Conservation (phyloP, 1,140 invertebrate genomes). For the Cyphomyrmex costatus region DNA sequence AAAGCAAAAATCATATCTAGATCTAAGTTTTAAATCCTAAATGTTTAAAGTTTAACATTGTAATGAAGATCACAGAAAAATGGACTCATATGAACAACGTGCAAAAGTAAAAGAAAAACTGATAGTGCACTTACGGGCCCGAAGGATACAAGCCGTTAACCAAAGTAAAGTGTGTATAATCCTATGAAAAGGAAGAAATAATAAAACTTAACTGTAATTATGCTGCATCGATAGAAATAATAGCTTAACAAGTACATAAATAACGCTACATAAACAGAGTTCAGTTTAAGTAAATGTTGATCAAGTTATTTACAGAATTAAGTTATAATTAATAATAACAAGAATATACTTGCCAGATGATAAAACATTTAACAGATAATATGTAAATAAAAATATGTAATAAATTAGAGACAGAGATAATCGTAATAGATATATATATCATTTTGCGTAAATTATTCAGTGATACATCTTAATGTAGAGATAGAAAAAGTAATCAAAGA, state of each 20-base stretch:
- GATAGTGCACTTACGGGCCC: constrained; percentile 68
- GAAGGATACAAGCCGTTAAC: constrained; percentile 58
- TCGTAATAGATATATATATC: background rate
- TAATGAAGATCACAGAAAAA: background rate
- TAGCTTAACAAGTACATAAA: background rate
- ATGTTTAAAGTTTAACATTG: background rate
- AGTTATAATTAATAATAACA: background rate
- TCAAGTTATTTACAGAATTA: background rate
- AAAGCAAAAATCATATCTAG: background rate
- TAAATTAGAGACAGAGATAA: background rate
- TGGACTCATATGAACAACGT: constrained; percentile 23
- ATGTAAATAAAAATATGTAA: background rate
- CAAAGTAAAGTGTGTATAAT: constrained; percentile 76
- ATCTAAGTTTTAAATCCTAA: background rate
- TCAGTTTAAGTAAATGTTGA: background rate
- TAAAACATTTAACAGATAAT: constrained; percentile 12
- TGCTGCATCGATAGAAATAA: background rate
- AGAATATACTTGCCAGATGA: background rate
- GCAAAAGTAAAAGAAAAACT: constrained; percentile 54
- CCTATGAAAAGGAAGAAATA: constrained; percentile 61
- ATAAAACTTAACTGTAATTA: background rate
- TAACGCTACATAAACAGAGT: background rate
- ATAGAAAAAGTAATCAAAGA: background rate
- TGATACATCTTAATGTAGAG: background rate
- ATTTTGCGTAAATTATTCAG: constrained; percentile 1